Evolutionary conservation across 2,797 vertebrate species (phyloP), one percentile per base, ranked within the genome.

Genomic region (Tragelaphus eurycerus): DNA sequence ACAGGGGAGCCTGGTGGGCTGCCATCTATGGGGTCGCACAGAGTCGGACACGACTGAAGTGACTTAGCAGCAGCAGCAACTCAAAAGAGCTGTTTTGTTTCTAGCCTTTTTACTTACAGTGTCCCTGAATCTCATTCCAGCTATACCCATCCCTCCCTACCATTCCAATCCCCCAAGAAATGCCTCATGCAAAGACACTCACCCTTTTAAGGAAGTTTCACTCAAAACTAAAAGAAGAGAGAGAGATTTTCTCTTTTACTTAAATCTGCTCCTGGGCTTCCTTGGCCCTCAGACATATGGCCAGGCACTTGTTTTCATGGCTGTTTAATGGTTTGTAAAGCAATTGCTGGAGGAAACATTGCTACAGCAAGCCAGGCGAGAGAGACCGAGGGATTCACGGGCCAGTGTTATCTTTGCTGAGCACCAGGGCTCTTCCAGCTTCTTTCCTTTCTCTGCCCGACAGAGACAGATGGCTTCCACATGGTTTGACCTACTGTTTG

Each of bases 291-390:
- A n/a, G 67, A 97, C 97, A 97, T 98, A 97, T 97, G 97, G 97
- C 52, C 84, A 95, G 85, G 84, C 27, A 1, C 85, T 92, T 96
- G 89, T 98, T 96, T 97, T 93, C 96, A 93, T 64, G 60, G 60
- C 86, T 96, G 98, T 78, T 97, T 96, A 98, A 98, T 98, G 96
- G 89, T 92, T 98, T 97, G 95, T 98, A 84, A 97, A 97, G 95
- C 93, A 96, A 57, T 97, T 98, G 91, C 96, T 97, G 93, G 96
- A 97, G 94, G 82, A 97, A 96, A 81, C 93, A 90, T 57, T 55
- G 46, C 94, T 93, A 43, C 13, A 76, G 84, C 82, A 76, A 93
- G 96, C 96, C 97, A 94, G 93, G 90, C 62, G 15, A 90, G 87
- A 92, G 93, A 62, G 92, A 89, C 90, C 76, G 64, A 96, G 91